These are phyloP conservation scores for Acropora tenuis DNA, from an alignment of 64 coral and sea anemone species.

Conservation along the genomic window DNA sequence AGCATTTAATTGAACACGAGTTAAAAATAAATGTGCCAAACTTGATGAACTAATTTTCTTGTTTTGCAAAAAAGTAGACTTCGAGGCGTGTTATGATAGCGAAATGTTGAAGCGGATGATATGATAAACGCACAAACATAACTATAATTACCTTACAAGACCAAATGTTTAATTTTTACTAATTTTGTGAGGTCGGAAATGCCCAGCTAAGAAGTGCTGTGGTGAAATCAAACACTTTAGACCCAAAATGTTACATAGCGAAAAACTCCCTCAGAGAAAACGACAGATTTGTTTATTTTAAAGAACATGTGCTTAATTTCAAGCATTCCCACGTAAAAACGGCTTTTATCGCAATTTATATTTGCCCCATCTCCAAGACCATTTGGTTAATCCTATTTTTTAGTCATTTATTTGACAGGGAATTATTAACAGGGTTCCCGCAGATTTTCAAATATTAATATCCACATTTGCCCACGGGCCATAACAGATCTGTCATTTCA, in stretches of 20 bases:
- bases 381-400: not conserved
- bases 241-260: not conserved
- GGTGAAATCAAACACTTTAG: not conserved
- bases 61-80: not conserved
- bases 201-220: not conserved
- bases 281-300: not conserved
- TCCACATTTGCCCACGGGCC: not conserved
- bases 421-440: not conserved
- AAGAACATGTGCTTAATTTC: not conserved
- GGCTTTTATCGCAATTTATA: not conserved
- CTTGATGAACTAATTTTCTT: not conserved
- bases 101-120: not conserved
- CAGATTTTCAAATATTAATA: conserved; percentile 52
- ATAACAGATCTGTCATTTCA: not conserved
- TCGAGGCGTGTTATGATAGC: not conserved
- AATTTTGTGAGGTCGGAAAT: too few species aligned
- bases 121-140: not conserved
- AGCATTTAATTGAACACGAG: too few species aligned
- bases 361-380: not conserved
- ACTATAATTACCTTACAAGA: not conserved
- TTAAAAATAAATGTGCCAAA: not conserved
- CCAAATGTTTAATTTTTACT: too few species aligned
- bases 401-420: not conserved
- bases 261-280: not conserved
- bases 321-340: not conserved